Base-by-base conservation (phyloP, 2,113 vertebrate genomes). In the Geococcyx californianus region DNA sequence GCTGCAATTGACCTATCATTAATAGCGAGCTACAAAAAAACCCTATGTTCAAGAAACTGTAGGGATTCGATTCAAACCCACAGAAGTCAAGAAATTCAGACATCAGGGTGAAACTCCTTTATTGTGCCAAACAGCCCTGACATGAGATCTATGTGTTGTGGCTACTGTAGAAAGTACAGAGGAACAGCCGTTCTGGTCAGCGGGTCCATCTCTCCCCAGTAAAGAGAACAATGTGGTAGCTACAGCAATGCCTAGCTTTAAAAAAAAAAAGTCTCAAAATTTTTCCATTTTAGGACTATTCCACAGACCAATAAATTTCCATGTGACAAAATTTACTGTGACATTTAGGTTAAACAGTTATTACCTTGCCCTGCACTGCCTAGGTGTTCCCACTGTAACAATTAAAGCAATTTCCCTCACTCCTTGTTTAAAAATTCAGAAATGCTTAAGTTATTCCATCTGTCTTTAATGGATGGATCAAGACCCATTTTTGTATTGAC, bases 1-100 rank as follows among this genome's bases (percentile, higher is more conserved):
- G 97, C 92, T 95, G 87, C 55, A 94, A 98, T 96, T 90, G 77
- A 95, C 95, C 97, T 93, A 97, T 98, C 98, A 94, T 94, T 97
- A 95, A 94, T 74, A 81, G 83, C 26, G 80, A 90, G 72, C 84
- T 90, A 84, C 72, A 64, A 81, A 93, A 49, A 49, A 84, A 5
- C 51, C 20, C 52, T 63, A 26, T 58, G 67, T 67, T 77, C 83
- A 94, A 95, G 70, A 20, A 84, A 92, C 82, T 74, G 59, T 9
- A 76, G 64, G 38, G 59, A 68, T 82, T 78, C 94, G 83, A 93
- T 63, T 90, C 83, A 94, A 97, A 88, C 56, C 91, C 90, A 92
- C 89, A 87, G 55, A 93, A 92, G 68, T 60, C 86, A 88, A 72
- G 93, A 87, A 74, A 94, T 92, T 92, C 93, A 94, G 95, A 87